phyloP scores from a whole-genome alignment of 2,113 vertebrate species.

The Epinephelus moara region DNA sequence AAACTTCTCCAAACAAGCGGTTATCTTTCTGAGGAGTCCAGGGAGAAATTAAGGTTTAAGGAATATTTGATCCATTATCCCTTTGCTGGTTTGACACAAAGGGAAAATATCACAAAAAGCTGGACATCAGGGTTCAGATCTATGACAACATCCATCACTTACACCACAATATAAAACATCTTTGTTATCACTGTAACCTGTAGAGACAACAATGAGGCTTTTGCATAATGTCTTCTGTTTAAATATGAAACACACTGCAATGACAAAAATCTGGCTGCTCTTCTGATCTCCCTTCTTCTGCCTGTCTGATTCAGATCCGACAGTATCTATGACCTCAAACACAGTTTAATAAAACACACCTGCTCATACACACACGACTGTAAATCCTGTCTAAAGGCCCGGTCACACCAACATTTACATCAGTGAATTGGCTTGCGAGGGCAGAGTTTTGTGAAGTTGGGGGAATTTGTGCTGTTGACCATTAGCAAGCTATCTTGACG shows the following conservation, averaged over 20 bases:
- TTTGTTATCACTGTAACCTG: conserved; percentile 44
- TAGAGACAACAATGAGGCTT: conserved; percentile 45
- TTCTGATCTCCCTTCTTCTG: not conserved
- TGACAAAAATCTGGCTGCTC: conserved; percentile 1
- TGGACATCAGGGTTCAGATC: conserved; percentile 34
- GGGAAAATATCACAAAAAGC: not conserved
- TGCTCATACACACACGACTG: conserved; percentile 2
- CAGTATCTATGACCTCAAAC: conserved; percentile 11
- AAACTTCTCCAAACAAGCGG: conserved; percentile 12
- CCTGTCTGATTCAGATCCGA: not conserved
- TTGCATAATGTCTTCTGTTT: conserved; percentile 56
- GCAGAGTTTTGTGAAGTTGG: not conserved
- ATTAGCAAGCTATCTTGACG: not conserved
- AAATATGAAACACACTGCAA: conserved; percentile 37
- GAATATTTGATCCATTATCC: conserved; percentile 3
- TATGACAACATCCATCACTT: conserved; percentile 63
- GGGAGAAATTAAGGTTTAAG: not conserved
- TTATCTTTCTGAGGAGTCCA: not conserved
- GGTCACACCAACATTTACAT: not conserved
- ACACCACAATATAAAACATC: conserved; percentile 70
- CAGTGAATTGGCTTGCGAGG: not conserved
- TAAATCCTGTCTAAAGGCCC: not conserved
- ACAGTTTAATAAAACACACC: not conserved
- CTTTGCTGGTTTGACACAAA: conserved; percentile 13
- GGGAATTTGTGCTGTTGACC: not conserved